Base-by-base conservation (phyloP, 1,140 invertebrate species). In the Drosophila melanogaster region DNA sequence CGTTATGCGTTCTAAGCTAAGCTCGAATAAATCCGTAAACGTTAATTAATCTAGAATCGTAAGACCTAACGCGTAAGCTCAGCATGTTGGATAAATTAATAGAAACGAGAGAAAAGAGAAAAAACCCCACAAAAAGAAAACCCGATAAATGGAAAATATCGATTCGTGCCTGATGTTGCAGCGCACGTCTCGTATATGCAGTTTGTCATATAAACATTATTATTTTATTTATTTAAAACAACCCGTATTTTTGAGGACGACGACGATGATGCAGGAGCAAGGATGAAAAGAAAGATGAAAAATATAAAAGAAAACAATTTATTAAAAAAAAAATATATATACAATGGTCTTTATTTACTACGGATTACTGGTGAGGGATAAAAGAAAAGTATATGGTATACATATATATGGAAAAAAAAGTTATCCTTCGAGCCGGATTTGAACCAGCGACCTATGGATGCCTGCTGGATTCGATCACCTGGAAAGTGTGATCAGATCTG, bases 371-470 rank as follows among this genome's bases (percentile, higher is more conserved):
- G 5, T 8, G 2, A 1, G 24, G n/a, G n/a, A 6, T 15, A 8
- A 0, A 10, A 2, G n/a, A 7, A 15, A n/a, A 10, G n/a, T 15
- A 8, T 8, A 8, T 8, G 26, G 26, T 30, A 30, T 30, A 14
- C 14, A 37, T 12, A 0, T n/a, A n/a, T n/a, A 3, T 4, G 12
- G 3, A 10, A 1, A 8, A 44, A 44, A 44, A 19, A 19, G 11
- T n/a, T 12, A 77, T 94, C 94, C 94, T 94, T 94, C 94, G 94
- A 94, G 93, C 94, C 94, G 94, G 94, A 94, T 94, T 94, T 94
- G 94, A 94, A 94, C 94, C 94, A 94, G 94, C 94, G 94, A 95
- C 94, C 94, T 94, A 94, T 94, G 94, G 94, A 95, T 95, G 19
- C 92, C 93, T 81, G 73, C 72, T 17, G 30, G 7, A 30, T 3